These are phyloP conservation scores for Maconellicoccus hirsutus DNA, from an alignment of 1,140 invertebrate species.

Conservation along the genomic window DNA sequence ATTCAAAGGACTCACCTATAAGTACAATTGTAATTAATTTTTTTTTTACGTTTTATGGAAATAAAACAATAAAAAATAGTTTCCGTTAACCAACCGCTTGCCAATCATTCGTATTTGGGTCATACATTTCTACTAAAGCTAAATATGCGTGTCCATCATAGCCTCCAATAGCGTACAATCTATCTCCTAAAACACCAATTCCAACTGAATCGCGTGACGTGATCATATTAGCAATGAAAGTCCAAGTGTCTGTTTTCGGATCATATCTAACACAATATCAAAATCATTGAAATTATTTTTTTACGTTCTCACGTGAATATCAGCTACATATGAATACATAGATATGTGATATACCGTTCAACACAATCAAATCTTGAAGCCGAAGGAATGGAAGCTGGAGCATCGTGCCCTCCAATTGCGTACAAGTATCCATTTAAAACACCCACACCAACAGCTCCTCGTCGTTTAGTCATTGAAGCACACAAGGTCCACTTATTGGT, in stretches of 20 bases:
- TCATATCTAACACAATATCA: constrained; percentile 47
- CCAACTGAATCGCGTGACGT: constrained; percentile 82
- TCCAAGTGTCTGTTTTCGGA: constrained; percentile 73
- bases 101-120: constrained; percentile 82
- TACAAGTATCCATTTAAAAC: constrained; percentile 72
- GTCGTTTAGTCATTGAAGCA: constrained; percentile 74
- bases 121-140: constrained; percentile 83
- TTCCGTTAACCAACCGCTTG: constrained; percentile 31
- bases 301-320: too few species aligned
- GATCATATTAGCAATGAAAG: constrained; percentile 73
- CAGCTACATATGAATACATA: too few species aligned
- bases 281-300: too few species aligned
- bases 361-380: constrained; percentile 73
- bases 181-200: constrained; percentile 77
- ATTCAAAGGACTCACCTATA: constrained; percentile 55
- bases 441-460: constrained; percentile 80
- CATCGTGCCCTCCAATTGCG: constrained; percentile 80
- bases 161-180: constrained; percentile 80
- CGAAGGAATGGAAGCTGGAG: constrained; percentile 67
- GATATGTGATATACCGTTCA: constrained; percentile 76
- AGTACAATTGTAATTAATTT: not conserved
- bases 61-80: too few species aligned
- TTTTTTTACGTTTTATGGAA: too few species aligned
- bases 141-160: constrained; percentile 91
- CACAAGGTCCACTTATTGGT: constrained; percentile 53